Conservation (phyloP, 2,888 invertebrate species). For the Metallyticus violacea region DNA sequence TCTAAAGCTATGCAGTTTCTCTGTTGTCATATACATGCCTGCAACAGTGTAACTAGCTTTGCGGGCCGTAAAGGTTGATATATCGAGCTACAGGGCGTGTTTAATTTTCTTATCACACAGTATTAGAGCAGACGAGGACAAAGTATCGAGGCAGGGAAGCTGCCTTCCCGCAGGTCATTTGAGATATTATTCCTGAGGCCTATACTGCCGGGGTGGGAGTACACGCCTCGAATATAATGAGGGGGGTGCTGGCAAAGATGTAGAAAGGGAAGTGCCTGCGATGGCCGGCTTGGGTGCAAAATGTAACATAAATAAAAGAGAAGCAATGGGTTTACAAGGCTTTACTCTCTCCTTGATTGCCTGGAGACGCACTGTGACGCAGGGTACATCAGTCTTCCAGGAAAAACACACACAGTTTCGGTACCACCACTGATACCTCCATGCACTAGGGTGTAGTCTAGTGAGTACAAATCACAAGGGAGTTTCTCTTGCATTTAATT, state of each 20-base stretch:
- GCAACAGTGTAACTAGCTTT: background rate
- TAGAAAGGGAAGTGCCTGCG: background rate
- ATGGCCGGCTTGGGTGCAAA: background rate
- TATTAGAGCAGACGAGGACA: background rate
- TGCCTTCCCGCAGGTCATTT: background rate
- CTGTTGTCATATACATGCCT: background rate
- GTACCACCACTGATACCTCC: background rate
- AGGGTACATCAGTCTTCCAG: background rate
- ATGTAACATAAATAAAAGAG: background rate
- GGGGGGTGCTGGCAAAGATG: background rate
- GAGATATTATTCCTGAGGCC: background rate
- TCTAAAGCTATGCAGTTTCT: background rate
- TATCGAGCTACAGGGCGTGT: background rate
- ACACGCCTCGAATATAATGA: background rate
- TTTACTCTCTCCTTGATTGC: slow-evolving; percentile 3
- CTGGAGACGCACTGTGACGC: background rate
- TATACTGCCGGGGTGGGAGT: background rate
- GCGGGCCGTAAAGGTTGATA: background rate
- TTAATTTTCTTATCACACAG: background rate
- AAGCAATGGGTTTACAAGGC: background rate
- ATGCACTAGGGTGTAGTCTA: background rate
- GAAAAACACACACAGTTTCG: background rate
- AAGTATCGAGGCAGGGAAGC: background rate
- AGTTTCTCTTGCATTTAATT: background rate
- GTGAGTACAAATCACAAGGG: background rate